Evolutionary conservation across 2,888 invertebrate species (phyloP).

Genomic region (Keiferia lycopersicella): DNA sequence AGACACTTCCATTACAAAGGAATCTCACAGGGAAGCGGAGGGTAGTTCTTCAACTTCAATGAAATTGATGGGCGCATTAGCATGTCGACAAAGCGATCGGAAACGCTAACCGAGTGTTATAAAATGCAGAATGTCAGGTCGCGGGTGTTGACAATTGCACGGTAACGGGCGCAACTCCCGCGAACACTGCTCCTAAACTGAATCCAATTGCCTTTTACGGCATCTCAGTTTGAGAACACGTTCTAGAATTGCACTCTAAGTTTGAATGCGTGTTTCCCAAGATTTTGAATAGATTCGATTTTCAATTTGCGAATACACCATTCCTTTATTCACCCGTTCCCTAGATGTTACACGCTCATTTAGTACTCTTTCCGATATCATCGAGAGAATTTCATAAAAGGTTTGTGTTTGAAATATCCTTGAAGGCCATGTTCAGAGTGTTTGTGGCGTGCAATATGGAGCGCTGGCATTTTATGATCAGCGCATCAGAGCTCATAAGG

Average conservation of each 20-base stretch:
- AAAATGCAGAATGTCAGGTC: slow-evolving; percentile 69
- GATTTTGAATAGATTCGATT: slow-evolving; percentile 24
- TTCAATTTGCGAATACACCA: slow-evolving; percentile 3
- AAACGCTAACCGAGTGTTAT: slow-evolving; percentile 53
- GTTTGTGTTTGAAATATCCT: background rate
- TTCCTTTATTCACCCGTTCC: background rate
- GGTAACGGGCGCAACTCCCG: slow-evolving; percentile 31
- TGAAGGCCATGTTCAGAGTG: slow-evolving; percentile 8
- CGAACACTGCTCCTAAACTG: slow-evolving; percentile 60
- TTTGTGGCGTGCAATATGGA: slow-evolving; percentile 35
- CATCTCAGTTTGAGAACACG: slow-evolving; percentile 59
- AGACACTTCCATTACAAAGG: background rate
- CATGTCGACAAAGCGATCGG: slow-evolving; percentile 56
- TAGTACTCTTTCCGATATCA: background rate
- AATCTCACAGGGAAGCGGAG: background rate
- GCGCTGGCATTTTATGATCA: slow-evolving; percentile 35
- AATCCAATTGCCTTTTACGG: slow-evolving; percentile 77
- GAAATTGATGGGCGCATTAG: slow-evolving; percentile 68
- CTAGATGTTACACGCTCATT: background rate
- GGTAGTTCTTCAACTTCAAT: slow-evolving; percentile 24
- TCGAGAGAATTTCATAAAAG: background rate
- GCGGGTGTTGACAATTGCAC: slow-evolving; percentile 76
- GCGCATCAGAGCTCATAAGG: slow-evolving; percentile 42
- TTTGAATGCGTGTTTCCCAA: slow-evolving; percentile 37
- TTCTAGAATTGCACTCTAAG: slow-evolving; percentile 52